Base-by-base conservation (phyloP, 2,888 invertebrate genomes). In the Omphaloscelis lunosa region DNA sequence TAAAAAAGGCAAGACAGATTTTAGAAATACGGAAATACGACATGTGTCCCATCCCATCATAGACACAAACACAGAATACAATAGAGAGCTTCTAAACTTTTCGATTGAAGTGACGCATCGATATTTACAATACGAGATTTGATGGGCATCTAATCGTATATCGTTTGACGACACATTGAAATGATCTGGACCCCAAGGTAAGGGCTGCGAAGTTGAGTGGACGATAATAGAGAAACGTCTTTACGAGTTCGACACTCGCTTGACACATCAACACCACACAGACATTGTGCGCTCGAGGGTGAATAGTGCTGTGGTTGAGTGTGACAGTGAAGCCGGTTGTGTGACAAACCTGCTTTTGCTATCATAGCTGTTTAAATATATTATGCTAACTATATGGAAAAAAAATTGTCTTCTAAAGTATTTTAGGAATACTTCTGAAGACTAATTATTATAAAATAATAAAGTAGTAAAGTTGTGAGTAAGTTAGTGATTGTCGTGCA, bases 221-320 rank as follows among this genome's bases (percentile, higher is more conserved):
- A 91, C 93, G 93, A 93, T 95, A 95, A 95, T 95, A 95, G 94
- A 94, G 93, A 92, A 93, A 91, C 93, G 92, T 90, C 93, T 96
- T 96, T 95, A 96, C 95, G 96, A 95, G 92, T 92, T 92, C 92
- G 91, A 93, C 94, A 94, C 93, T 93, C 94, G 93, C 92, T 94
- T 93, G 91, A 92, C 94, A 95, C 95, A 94, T 95, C 95, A 93
- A 94, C 94, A 94, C 94, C 86, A 91, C 90, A 91, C 92, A 90
- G 90, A 90, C 88, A 86, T 81, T 87, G 85, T 85, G 85, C 80
- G 78, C 77, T 77, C 72, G 67, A 75, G 51, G 69, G 39, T 34
- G 56, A 68, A 56, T 76, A 88, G 91, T 93, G 79, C 81, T 90
- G 56, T 27, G 12, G 29, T 12, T 5, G 20, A 56, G 90, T 92